Conservation (phyloP, 2,888 invertebrate species). For the Bombyx huttoni region DNA sequence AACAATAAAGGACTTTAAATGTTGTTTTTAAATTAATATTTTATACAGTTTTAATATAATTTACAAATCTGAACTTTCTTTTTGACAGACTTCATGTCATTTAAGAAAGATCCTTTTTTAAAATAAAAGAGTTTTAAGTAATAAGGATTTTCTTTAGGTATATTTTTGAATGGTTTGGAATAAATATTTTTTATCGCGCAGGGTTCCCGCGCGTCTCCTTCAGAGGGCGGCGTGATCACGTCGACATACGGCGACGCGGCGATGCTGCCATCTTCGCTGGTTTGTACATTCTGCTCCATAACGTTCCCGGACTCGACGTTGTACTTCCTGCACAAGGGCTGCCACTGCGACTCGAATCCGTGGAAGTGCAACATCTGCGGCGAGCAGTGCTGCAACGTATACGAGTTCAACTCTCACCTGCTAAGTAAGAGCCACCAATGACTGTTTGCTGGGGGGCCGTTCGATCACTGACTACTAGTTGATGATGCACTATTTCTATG, state of each 20-base stretch:
- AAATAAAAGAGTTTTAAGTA: too few species aligned
- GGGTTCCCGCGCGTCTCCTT: slow-evolving; percentile 60
- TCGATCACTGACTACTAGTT: slow-evolving; percentile 44
- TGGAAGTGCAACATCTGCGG: slow-evolving; percentile 98
- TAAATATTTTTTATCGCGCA: slow-evolving; percentile 15
- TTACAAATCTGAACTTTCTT: too few species aligned
- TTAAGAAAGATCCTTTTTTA: too few species aligned
- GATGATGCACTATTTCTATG: slow-evolving; percentile 39
- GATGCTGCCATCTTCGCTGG: slow-evolving; percentile 72
- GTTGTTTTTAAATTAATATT: too few species aligned
- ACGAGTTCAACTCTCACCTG: slow-evolving; percentile 97
- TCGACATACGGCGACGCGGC: slow-evolving; percentile 78
- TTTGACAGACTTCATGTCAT: too few species aligned
- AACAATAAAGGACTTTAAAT: too few species aligned
- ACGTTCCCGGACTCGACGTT: slow-evolving; percentile 96
- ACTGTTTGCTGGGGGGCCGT: slow-evolving; percentile 69
- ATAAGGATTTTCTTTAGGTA: too few species aligned
- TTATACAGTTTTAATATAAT: too few species aligned
- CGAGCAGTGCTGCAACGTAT: slow-evolving; percentile 93
- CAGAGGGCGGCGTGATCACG: slow-evolving; percentile 76
- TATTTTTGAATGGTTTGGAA: neutral
- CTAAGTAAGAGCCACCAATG: slow-evolving; percentile 94
- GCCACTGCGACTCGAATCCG: slow-evolving; percentile 97
- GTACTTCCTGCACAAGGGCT: slow-evolving; percentile 97
- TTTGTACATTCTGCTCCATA: slow-evolving; percentile 94